A percentile compares a stretch with the other conserved stretches of the same genome.
Evolutionary conservation across 2,888 invertebrate species (phyloP).

Genomic region (Rapana venosa): DNA sequence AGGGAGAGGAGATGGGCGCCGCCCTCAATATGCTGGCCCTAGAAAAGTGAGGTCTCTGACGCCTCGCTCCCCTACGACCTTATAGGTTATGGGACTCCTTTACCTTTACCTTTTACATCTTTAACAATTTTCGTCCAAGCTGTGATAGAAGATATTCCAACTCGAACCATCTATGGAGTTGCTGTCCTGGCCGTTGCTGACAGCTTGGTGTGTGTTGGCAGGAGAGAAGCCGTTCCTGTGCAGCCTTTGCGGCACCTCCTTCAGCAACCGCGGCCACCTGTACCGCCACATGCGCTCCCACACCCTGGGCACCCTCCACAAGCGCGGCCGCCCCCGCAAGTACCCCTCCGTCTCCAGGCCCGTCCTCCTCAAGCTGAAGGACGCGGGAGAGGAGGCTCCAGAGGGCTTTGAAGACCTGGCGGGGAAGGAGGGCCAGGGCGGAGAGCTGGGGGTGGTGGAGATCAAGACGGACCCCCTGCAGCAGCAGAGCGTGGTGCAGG

Average conservation of each 20-base stretch:
- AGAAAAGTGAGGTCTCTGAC: too few relatives aligned
- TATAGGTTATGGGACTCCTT: too few relatives aligned
- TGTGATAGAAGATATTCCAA: too few relatives aligned
- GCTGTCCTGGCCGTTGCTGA: too few relatives aligned
- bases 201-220: not conserved
- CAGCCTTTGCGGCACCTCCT: slow-evolving; percentile 48
- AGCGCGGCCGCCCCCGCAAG: slow-evolving; percentile 51
- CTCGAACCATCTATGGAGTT: too few relatives aligned
- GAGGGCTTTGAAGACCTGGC: not conserved
- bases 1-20: too few relatives aligned
- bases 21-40: too few relatives aligned
- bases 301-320: slow-evolving; percentile 49
- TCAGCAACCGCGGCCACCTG: slow-evolving; percentile 51
- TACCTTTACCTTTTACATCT: too few relatives aligned
- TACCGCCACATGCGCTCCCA: slow-evolving; percentile 51
- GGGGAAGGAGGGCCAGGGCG: not conserved
- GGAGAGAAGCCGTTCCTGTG: slow-evolving; percentile 50
- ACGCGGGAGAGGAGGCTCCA: not conserved
- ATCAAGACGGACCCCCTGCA: slow-evolving; percentile 36
- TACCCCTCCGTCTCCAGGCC: not conserved
- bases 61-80: too few relatives aligned
- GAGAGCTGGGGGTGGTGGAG: slow-evolving; percentile 30
- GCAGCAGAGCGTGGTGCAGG: not conserved
- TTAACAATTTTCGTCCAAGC: too few relatives aligned
- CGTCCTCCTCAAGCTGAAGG: slow-evolving; percentile 12